These are phyloP conservation scores for Spea multiplicata DNA, from an alignment of 2,113 vertebrate species.

Conservation along the genomic window DNA sequence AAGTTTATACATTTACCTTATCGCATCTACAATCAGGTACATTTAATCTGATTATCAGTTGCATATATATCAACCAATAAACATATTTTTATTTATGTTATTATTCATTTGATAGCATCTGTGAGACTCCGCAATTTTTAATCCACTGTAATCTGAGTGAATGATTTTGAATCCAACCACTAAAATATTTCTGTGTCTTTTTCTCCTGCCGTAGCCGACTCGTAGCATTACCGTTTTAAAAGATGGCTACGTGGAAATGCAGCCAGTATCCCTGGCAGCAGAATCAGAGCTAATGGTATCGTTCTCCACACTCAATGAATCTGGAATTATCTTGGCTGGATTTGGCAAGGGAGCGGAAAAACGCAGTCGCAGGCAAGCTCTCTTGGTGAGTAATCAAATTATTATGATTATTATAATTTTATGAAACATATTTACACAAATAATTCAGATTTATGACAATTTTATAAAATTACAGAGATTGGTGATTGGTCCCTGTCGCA, in stretches of 20 bases:
- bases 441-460: too few relatives aligned
- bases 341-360: slow-evolving; percentile 61
- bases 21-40: too few relatives aligned
- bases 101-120: too few relatives aligned
- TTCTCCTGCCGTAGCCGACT: slow-evolving; percentile 70
- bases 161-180: too few relatives aligned
- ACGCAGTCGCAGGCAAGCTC: slow-evolving; percentile 55
- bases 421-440: neutral
- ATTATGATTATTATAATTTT: neutral
- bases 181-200: neutral
- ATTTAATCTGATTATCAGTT: too few relatives aligned
- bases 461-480: too few relatives aligned
- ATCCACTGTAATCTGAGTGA: too few relatives aligned
- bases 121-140: too few relatives aligned
- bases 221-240: slow-evolving; percentile 74
- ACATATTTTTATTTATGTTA: too few relatives aligned
- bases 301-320: slow-evolving; percentile 80
- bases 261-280: slow-evolving; percentile 63
- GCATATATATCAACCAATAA: too few relatives aligned
- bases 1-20: too few relatives aligned
- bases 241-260: slow-evolving; percentile 78
- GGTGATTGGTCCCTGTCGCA: too few relatives aligned
- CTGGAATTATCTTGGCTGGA: slow-evolving; percentile 81
- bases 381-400: slow-evolving; percentile 57
- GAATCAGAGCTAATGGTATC: slow-evolving; percentile 79